phyloP scores from a whole-genome alignment of 2,797 vertebrate species.

The Sternarchorhynchus goeldii region DNA sequence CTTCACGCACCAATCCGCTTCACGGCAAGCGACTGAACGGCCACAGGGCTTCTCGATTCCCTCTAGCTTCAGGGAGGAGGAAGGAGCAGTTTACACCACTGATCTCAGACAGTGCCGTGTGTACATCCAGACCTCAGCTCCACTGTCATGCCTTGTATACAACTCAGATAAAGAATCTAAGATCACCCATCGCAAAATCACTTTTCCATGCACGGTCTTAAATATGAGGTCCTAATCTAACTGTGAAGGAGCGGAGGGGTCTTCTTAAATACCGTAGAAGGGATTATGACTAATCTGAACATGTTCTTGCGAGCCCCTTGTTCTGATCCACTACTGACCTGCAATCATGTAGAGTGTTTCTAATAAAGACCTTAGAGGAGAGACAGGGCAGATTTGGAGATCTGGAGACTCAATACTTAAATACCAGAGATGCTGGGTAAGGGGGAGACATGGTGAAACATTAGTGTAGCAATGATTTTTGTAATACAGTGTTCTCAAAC shows the following conservation, averaged over 20 bases:
- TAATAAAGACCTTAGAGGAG: constrained; percentile 51
- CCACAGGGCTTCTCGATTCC: not conserved
- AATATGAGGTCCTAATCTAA: constrained; percentile 46
- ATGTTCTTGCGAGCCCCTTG: constrained; percentile 1
- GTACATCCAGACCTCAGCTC: too few species aligned
- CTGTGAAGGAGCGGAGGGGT: constrained; percentile 5
- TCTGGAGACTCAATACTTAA: not conserved
- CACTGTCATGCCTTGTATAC: constrained; percentile 40
- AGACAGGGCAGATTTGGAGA: not conserved
- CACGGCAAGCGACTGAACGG: not conserved
- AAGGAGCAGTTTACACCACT: too few species aligned
- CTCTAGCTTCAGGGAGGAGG: not conserved
- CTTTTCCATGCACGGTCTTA: constrained; percentile 9
- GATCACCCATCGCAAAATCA: constrained; percentile 38
- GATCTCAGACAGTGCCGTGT: not conserved
- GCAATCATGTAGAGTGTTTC: constrained; percentile 53
- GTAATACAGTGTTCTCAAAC: not conserved
- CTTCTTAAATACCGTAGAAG: constrained; percentile 12
- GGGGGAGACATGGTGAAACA: not conserved
- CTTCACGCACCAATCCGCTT: not conserved
- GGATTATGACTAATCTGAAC: constrained; percentile 34
- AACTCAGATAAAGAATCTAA: constrained; percentile 21
- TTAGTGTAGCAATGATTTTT: not conserved
- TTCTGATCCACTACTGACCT: constrained; percentile 13
- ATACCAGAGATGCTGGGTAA: not conserved